Conservation (phyloP, 2,113 vertebrate species). For the Rissa tridactyla region DNA sequence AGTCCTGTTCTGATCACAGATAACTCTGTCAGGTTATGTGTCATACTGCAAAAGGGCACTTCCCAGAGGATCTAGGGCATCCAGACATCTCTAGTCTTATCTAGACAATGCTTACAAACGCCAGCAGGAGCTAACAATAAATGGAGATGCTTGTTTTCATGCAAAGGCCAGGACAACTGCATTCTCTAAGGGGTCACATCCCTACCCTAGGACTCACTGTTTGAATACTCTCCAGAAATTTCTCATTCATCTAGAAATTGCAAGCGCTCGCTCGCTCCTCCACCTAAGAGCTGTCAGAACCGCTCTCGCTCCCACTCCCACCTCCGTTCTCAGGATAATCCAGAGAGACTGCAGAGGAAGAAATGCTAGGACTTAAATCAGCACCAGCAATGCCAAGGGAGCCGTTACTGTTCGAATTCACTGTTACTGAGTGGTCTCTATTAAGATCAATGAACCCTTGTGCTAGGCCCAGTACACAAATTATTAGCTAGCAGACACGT, state of each 20-base stretch:
- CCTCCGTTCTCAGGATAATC: background rate
- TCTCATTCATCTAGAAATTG: background rate
- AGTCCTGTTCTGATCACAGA: background rate
- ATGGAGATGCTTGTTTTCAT: background rate
- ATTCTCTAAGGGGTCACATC: background rate
- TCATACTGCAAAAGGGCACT: background rate
- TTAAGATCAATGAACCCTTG: conserved; percentile 45
- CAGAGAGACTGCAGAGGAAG: conserved; percentile 39
- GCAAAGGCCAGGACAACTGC: background rate
- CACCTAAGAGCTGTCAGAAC: conserved; percentile 17
- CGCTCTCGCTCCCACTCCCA: background rate
- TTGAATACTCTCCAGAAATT: background rate
- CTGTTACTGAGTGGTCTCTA: conserved; percentile 3
- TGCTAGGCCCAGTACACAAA: conserved; percentile 5
- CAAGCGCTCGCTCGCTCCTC: background rate
- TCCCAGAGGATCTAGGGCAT: background rate
- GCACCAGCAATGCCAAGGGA: conserved; percentile 40
- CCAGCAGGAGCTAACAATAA: background rate
- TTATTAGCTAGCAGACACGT: conserved; percentile 38
- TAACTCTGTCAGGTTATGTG: background rate
- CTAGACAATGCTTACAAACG: background rate
- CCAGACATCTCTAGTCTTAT: background rate
- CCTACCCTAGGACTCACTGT: background rate
- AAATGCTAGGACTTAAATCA: conserved; percentile 27
- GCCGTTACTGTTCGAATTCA: background rate